Base-by-base conservation (phyloP, 37 sponge, comb jelly and placozoan species). In the Halichondria panicea region DNA sequence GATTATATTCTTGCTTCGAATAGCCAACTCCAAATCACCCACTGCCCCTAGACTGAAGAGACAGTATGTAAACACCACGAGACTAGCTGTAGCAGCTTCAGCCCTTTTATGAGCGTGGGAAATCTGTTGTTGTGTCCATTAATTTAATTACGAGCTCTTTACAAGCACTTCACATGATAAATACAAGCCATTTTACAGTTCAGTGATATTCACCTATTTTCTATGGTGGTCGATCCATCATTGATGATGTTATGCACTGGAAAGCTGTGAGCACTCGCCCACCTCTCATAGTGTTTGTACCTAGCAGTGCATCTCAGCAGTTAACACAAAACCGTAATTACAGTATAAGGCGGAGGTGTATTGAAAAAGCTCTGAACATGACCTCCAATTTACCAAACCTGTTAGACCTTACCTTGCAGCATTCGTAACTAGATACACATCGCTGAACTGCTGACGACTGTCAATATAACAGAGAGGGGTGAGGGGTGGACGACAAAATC, bases 391-490 rank as follows among this genome's bases (percentile, higher is more conserved):
- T 9, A 15, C 7, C 39, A 21, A 58, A 58, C 27, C 7, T n/a
- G 7, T 7, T 12, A 58, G 27, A 25, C 60, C 84, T 74, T 40
- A 93, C 94, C 89, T 93, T 72, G 79, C 87, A 64, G 94, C 94
- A 77, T 93, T 93, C 0, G 94, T 93, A 27, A 93, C 94, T 55
- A 93, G 61, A 48, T 87, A 93, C 13, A 93, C 87, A 18, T 89
- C 84, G 38, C 46, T 74, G 44, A 93, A 93, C 71, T 87, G 88
- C 84, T 93, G 90, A 0, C 94, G 90, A 65, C 94, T 89, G 40
- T 11, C 66, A 2, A 24, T 8, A 76, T 36, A 33, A 0, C 35
- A 64, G 39, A 44, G 52, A 48, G 11, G 15, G 15, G 15, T 48
- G 11, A 48, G 11, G 13, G 8, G 61, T 24, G 36, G 68, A 18